phyloP scores from a whole-genome alignment of 2,113 vertebrate genomes.

The Melospiza georgiana region DNA sequence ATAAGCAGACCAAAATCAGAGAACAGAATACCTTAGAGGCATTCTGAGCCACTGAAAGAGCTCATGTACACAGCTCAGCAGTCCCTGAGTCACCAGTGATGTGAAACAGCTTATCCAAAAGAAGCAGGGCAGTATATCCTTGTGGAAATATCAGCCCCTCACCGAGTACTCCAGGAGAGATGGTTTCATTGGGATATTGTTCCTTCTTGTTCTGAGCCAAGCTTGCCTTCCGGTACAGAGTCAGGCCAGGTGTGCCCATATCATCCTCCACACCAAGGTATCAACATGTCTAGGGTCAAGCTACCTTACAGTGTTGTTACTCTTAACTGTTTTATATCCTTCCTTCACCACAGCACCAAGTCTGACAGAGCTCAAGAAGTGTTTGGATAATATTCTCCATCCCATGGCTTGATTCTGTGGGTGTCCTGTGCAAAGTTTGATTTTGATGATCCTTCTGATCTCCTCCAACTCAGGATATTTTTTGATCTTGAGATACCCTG shows the following conservation, averaged over 20 bases:
- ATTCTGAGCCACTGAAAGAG: not conserved
- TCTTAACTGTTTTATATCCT: not conserved
- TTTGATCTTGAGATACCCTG: not conserved
- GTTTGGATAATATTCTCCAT: not conserved
- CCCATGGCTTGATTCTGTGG: no score
- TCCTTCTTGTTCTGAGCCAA: not conserved
- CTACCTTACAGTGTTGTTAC: not conserved
- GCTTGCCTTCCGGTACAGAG: not conserved
- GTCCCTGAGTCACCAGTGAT: not conserved
- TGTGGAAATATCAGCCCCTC: not conserved
- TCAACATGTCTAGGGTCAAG: not conserved
- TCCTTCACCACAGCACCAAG: not conserved
- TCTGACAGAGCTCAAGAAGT: not conserved
- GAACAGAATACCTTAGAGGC: not conserved
- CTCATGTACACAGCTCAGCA: not conserved
- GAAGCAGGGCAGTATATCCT: not conserved
- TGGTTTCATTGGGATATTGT: not conserved
- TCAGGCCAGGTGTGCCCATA: not conserved
- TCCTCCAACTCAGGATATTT: not conserved
- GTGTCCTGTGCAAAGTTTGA: not conserved
- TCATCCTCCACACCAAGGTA: not conserved
- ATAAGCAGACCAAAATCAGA: not conserved
- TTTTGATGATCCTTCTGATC: not conserved
- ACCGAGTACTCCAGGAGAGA: accelerated
- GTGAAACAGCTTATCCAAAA: not conserved